These are phyloP conservation scores for Spea multiplicata DNA, from an alignment of 2,113 vertebrate genomes.

Conservation along the genomic window DNA sequence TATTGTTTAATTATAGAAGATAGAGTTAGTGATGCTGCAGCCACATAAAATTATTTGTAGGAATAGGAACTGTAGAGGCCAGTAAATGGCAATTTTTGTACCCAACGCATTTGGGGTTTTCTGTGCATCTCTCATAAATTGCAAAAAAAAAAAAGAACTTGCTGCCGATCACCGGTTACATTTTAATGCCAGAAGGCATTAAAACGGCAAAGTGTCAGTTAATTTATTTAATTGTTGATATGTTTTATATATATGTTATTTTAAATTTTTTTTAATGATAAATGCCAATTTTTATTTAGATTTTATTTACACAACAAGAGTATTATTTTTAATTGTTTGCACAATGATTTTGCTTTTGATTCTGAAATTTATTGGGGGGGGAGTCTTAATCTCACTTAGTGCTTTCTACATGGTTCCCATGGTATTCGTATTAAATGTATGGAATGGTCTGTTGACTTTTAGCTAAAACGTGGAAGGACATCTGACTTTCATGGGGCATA, in stretches of 20 bases:
- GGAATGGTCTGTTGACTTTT: not conserved
- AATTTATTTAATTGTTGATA: slow-evolving; percentile 39
- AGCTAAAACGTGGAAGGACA: too few species aligned
- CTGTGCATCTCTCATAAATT: not conserved
- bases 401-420: not conserved
- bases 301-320: not conserved
- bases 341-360: not conserved
- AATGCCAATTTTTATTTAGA: slow-evolving; percentile 4
- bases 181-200: slow-evolving; percentile 27
- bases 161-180: slow-evolving; percentile 16
- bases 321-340: slow-evolving; percentile 6
- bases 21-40: slow-evolving; percentile 27
- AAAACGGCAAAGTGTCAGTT: slow-evolving; percentile 16
- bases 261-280: not conserved
- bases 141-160: not conserved
- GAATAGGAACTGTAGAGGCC: not conserved
- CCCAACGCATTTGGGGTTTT: not conserved
- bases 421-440: not conserved
- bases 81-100: not conserved
- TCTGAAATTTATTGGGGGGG: not conserved
- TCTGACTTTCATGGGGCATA: too few species aligned
- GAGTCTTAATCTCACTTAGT: not conserved
- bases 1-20: not conserved
- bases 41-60: slow-evolving; percentile 1
- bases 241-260: slow-evolving; percentile 10